Base-by-base conservation (phyloP, 2,888 invertebrate species). In the Anoncus sp. region DNA sequence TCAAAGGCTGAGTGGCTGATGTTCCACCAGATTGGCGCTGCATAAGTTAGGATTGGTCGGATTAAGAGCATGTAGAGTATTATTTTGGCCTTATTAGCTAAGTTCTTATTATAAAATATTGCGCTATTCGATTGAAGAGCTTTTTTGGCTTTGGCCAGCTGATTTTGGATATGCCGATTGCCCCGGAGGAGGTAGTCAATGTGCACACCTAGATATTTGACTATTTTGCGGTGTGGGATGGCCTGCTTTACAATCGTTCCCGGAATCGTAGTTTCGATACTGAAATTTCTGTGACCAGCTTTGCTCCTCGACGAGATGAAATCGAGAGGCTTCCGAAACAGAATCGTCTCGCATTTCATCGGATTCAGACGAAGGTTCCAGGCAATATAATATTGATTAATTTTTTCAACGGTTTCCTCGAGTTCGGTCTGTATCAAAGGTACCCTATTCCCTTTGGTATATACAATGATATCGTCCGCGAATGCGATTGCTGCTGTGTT, bases 341-440 rank as follows among this genome's bases (percentile, higher is more conserved):
- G n/a, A 6, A 82, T 82, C 0, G 75, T 72, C 35, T 80, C 80
- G 27, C 77, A 79, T 73, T 82, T 77, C 0, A 0, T 0, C 0
- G 53, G 40, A 31, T 73, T 79, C 0, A 80, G 40, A 0, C 76
- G 66, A 0, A 78, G 71, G 10, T 67, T 67, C 78, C 77, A 81
- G 7, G 24, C 27, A 0, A 40, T 16, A 18, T 72, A 81, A 10
- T 65, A 63, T 4, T 49, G 27, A 4, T 75, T 67, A 0, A 75
- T 38, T 43, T 57, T 75, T 18, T 72, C 65, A 0, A 73, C 45
- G 10, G 57, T 1, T n/a, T 24, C 0, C 59, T 79, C 57, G 0
- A 77, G 43, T 31, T 31, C 31, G 7, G 3, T 31, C 7, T 31
- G 31, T 3, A 31, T 7, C 7, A 31, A 31, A 5, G 31, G 3